These are phyloP conservation scores for Saccostrea glomerata DNA, from an alignment of 1,140 invertebrate genomes.

Conservation along the genomic window DNA sequence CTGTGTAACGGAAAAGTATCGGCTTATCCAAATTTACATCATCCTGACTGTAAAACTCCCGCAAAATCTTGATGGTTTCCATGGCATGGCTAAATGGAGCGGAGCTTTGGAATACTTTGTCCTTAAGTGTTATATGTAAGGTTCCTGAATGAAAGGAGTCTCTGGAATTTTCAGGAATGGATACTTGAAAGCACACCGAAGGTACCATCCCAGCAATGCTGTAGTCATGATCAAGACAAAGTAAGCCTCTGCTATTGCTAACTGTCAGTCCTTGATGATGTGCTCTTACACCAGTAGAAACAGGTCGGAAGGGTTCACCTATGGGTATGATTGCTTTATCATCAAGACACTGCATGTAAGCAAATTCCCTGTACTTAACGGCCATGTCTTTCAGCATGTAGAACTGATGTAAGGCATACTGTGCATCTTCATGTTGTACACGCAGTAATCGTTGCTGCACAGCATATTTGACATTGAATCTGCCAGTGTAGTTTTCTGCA, in stretches of 20 bases:
- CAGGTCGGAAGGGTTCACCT: constrained; percentile 46
- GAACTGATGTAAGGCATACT: background rate
- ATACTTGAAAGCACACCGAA: constrained; percentile 11
- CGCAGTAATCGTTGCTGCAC: background rate
- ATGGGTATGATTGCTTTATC: constrained; percentile 58
- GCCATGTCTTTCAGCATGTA: constrained; percentile 34
- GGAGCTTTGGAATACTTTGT: constrained; percentile 56
- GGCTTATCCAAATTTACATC: background rate
- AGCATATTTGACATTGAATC: background rate
- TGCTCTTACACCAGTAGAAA: constrained; percentile 48
- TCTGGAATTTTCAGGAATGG: constrained; percentile 52
- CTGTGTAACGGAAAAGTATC: background rate
- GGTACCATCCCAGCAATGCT: constrained; percentile 46
- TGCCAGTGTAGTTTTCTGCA: background rate
- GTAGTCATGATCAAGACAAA: constrained; percentile 50
- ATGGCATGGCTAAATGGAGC: constrained; percentile 54
- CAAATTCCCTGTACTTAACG: constrained; percentile 38
- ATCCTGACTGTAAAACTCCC: background rate
- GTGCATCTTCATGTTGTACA: background rate
- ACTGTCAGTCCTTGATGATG: constrained; percentile 40
- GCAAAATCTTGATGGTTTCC: constrained; percentile 27
- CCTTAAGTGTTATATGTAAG: constrained; percentile 57
- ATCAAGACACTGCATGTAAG: constrained; percentile 52
- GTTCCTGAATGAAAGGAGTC: constrained; percentile 57
- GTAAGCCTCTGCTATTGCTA: background rate